Percentiles rank a stretch among this genome's conserved stretches.
Evolutionary conservation across 2,113 vertebrate species (phyloP).

Genomic region (Rhodinocichla rosea): DNA sequence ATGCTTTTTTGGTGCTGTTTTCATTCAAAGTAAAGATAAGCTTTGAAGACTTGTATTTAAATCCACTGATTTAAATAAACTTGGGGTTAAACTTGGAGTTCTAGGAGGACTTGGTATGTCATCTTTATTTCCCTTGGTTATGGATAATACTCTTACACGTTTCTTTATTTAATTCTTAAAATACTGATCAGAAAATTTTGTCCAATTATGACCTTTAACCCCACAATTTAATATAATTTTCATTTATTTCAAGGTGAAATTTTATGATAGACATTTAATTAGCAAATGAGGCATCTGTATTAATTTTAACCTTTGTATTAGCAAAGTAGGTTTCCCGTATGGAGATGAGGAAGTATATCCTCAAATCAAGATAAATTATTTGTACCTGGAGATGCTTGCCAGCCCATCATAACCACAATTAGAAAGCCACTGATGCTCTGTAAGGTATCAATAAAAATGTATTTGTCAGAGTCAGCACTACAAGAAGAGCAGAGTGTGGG

Average conservation of each 20-base stretch:
- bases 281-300: background rate
- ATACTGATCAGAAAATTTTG: too few species aligned
- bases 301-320: background rate
- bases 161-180: background rate
- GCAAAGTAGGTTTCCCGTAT: background rate
- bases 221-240: background rate
- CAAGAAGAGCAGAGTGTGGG: background rate
- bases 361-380: background rate
- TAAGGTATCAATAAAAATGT: background rate
- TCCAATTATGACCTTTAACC: background rate
- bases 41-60: background rate
- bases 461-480: background rate
- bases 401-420: background rate
- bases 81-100: background rate
- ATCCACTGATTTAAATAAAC: background rate
- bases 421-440: background rate
- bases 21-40: background rate
- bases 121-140: background rate
- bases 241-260: background rate
- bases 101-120: background rate
- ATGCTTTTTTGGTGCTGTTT: background rate
- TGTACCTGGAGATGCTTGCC: background rate
- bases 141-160: background rate
- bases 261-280: background rate
- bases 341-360: background rate